A percentile compares a stretch with the other conserved stretches of the same genome.
Evolutionary conservation across 2,888 invertebrate genomes (phyloP).

Genomic region (Caenorhabditis angaria): DNA sequence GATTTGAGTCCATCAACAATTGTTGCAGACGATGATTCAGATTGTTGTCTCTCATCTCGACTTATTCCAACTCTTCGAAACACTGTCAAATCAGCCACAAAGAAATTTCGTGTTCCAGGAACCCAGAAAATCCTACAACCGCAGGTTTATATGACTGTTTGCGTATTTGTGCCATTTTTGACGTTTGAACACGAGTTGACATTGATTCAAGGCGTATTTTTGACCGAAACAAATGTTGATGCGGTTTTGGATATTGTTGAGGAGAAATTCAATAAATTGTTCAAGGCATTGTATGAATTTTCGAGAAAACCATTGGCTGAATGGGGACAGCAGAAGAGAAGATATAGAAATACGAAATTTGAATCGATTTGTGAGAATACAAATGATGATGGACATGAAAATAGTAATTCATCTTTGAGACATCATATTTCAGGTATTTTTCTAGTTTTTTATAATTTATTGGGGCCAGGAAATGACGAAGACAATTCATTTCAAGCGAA

Average conservation of each 20-base stretch:
- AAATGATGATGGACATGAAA: background rate
- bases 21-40: constrained; percentile 76
- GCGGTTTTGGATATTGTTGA: constrained; percentile 77
- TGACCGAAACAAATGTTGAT: constrained; percentile 78
- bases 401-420: too few relatives aligned
- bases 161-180: constrained; percentile 82
- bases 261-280: constrained; percentile 74
- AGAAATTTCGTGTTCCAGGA: constrained; percentile 80
- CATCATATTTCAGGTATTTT: too few relatives aligned
- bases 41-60: constrained; percentile 73
- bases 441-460: too few relatives aligned
- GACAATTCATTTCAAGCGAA: too few relatives aligned
- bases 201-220: constrained; percentile 76
- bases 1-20: constrained; percentile 84
- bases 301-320: constrained; percentile 54
- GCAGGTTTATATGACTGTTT: constrained; percentile 81
- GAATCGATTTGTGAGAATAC: constrained; percentile 32
- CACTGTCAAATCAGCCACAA: constrained; percentile 72
- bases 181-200: constrained; percentile 79
- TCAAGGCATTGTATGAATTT: constrained; percentile 53
- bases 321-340: constrained; percentile 52
- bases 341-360: constrained; percentile 41
- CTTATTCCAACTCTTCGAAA: constrained; percentile 72
- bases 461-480: too few relatives aligned
- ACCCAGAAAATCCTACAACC: constrained; percentile 77